phyloP scores from a whole-genome alignment of 1,140 invertebrate species.

The Sesamia nonagrioides region DNA sequence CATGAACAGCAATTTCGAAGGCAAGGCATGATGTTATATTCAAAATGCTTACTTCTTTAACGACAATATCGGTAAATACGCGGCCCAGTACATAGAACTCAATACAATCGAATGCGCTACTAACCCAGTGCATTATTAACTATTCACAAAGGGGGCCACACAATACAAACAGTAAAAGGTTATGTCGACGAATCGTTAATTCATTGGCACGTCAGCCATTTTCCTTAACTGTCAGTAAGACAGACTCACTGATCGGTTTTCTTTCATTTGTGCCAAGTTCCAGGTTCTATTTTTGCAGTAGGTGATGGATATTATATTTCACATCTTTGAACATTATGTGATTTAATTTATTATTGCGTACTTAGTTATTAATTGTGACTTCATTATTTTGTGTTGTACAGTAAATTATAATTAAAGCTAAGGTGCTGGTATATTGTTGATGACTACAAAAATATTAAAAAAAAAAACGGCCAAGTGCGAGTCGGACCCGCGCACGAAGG shows the following conservation, averaged over 20 bases:
- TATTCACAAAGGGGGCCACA: not conserved
- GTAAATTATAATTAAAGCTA: too few relatives aligned
- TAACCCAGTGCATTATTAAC: too few relatives aligned
- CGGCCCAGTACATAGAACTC: not conserved
- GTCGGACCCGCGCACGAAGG: too few relatives aligned
- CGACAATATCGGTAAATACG: not conserved
- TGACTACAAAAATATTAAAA: too few relatives aligned
- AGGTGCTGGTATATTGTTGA: too few relatives aligned
- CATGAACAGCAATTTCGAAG: too few relatives aligned
- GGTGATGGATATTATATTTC: not conserved
- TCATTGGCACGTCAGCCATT: slow-evolving; percentile 26
- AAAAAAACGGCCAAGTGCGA: too few relatives aligned
- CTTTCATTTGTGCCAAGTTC: not conserved
- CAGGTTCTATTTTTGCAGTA: not conserved
- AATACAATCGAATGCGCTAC: not conserved
- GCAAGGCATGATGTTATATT: too few relatives aligned
- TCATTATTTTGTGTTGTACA: too few relatives aligned
- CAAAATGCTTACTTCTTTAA: too few relatives aligned
- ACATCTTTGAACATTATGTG: not conserved
- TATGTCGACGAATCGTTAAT: slow-evolving; percentile 21
- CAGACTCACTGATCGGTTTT: slow-evolving; percentile 7
- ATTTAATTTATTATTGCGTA: not conserved
- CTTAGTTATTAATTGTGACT: too few relatives aligned
- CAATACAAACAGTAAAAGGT: not conserved
- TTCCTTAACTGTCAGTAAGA: slow-evolving; percentile 17